These are phyloP conservation scores for Synanthedon formicaeformis DNA, from an alignment of 2,888 invertebrate species.

Conservation along the genomic window DNA sequence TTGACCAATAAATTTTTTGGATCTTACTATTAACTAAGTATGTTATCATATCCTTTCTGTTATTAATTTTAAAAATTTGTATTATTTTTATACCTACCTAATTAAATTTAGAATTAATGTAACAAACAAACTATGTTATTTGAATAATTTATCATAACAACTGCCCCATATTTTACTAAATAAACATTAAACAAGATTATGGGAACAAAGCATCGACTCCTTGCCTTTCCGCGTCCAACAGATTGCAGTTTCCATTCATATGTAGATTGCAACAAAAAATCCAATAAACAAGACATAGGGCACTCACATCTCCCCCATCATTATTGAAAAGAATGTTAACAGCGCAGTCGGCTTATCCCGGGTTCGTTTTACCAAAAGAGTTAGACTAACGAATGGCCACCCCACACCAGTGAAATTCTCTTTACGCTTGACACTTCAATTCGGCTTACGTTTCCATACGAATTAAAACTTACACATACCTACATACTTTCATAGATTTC, in stretches of 20 bases:
- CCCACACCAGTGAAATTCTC: slow-evolving; percentile 39
- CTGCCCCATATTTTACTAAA: slow-evolving; percentile 4
- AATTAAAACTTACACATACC: too few relatives aligned
- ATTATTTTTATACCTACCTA: too few relatives aligned
- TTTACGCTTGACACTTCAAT: slow-evolving; percentile 64
- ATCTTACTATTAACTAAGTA: too few relatives aligned
- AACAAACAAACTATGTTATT: too few relatives aligned
- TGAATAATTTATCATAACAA: too few relatives aligned
- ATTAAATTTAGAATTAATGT: too few relatives aligned
- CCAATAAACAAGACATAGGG: slow-evolving; percentile 67
- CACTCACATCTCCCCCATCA: slow-evolving; percentile 56
- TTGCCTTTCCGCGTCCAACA: slow-evolving; percentile 45
- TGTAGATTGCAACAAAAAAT: slow-evolving; percentile 70
- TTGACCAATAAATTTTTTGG: too few relatives aligned
- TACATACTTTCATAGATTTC: too few relatives aligned
- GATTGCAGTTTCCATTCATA: slow-evolving; percentile 65
- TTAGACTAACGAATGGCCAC: slow-evolving; percentile 65
- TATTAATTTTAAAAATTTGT: too few relatives aligned
- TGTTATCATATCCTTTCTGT: too few relatives aligned
- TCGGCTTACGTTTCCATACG: slow-evolving; percentile 25
- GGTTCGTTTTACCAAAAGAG: slow-evolving; percentile 69
- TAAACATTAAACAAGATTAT: slow-evolving; percentile 32
- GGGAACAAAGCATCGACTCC: slow-evolving; percentile 35
- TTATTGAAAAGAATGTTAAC: slow-evolving; percentile 70
- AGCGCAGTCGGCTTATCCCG: slow-evolving; percentile 59